Percentiles rank a stretch among this genome's conserved stretches.
Evolutionary conservation across 1,140 invertebrate genomes (phyloP).

Genomic region (Leptinotarsa lineolata): DNA sequence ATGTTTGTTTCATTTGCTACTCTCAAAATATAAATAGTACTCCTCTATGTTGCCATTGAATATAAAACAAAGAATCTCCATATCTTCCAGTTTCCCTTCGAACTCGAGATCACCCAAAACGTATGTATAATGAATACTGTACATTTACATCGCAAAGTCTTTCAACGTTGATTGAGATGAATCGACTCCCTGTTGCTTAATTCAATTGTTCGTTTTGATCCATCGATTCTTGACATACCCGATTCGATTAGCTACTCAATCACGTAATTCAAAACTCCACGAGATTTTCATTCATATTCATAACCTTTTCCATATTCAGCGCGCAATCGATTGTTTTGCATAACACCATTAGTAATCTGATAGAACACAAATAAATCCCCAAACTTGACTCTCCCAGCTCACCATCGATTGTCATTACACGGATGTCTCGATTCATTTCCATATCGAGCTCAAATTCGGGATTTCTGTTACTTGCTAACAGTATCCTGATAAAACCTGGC

Average conservation of each 20-base stretch:
- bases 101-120: too few relatives aligned
- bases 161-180: too few relatives aligned
- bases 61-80: too few relatives aligned
- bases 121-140: too few relatives aligned
- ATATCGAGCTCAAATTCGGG: slow-evolving; percentile 20
- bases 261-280: not conserved
- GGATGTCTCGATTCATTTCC: slow-evolving; percentile 27
- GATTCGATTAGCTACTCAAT: slow-evolving; percentile 5
- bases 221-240: not conserved
- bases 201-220: not conserved
- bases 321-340: slow-evolving; percentile 29
- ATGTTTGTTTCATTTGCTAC: too few relatives aligned
- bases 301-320: slow-evolving; percentile 21
- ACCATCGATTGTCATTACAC: slow-evolving; percentile 27
- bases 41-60: too few relatives aligned
- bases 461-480: slow-evolving; percentile 19
- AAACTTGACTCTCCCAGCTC: slow-evolving; percentile 24
- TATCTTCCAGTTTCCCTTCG: too few relatives aligned
- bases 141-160: too few relatives aligned
- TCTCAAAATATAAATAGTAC: too few relatives aligned
- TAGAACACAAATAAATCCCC: slow-evolving; percentile 26
- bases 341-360: slow-evolving; percentile 33
- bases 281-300: slow-evolving; percentile 16
- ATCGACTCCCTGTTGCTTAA: too few relatives aligned
- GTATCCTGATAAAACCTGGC: slow-evolving; percentile 21